phyloP scores from a whole-genome alignment of 2,888 invertebrate genomes.

The Eupithecia pulchellata region DNA sequence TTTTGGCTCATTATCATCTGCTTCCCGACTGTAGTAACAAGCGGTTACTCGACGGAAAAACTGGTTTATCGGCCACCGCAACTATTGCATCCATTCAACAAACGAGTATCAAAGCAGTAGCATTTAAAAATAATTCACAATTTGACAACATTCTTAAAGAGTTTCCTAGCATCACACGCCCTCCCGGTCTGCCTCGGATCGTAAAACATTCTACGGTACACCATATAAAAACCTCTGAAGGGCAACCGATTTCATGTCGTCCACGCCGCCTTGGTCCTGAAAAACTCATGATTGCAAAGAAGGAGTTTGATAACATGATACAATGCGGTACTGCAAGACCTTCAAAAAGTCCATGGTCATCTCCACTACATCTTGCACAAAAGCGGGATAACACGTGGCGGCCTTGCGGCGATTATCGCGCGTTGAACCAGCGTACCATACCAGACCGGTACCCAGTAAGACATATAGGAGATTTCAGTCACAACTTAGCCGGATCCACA shows the following conservation, averaged over 20 bases:
- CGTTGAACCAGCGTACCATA: not conserved
- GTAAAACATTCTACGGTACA: conserved; percentile 35
- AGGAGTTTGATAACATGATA: conserved; percentile 38
- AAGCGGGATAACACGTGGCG: conserved; percentile 19
- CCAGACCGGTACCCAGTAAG: not conserved
- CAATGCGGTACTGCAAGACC: conserved; percentile 42
- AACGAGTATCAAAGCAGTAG: not conserved
- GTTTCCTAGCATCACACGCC: conserved; percentile 1
- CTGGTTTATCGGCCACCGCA: conserved; percentile 9
- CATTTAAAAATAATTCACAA: not conserved
- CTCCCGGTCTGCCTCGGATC: not conserved
- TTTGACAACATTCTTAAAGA: conserved; percentile 5
- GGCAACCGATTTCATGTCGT: conserved; percentile 29
- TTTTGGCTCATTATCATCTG: conserved; percentile 28
- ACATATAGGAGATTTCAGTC: not conserved
- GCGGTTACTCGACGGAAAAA: conserved; percentile 30
- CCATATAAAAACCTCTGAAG: conserved; percentile 31
- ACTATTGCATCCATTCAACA: not conserved
- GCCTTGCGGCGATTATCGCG: not conserved
- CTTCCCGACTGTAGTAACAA: conserved; percentile 29
- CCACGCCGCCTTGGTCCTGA: conserved; percentile 36
- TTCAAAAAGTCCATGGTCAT: conserved; percentile 52
- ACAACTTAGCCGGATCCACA: not conserved
- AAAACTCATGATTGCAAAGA: conserved; percentile 24
- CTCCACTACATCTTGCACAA: conserved; percentile 34